phyloP scores from a whole-genome alignment of 2,797 vertebrate genomes.

The Danio kyathit region DNA sequence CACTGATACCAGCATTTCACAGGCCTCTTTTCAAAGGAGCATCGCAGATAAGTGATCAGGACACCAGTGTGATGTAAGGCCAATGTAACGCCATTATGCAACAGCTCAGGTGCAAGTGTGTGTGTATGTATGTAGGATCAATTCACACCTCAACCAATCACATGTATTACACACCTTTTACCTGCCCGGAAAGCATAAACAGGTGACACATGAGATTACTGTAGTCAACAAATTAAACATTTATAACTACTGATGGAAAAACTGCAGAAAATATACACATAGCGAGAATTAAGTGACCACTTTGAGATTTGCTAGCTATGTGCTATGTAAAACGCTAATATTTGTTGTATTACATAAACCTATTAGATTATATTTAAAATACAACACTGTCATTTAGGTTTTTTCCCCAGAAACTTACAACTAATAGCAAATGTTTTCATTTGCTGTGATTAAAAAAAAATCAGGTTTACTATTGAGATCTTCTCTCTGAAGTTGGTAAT shows the following conservation, averaged over 20 bases:
- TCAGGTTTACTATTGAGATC: too few relatives aligned
- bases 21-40: not conserved
- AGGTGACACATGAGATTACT: slow-evolving; percentile 7
- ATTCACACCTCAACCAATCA: slow-evolving; percentile 34
- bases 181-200: slow-evolving; percentile 1
- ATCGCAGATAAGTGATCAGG: slow-evolving; percentile 12
- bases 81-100: slow-evolving; percentile 32
- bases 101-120: slow-evolving; percentile 25
- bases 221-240: slow-evolving; percentile 12
- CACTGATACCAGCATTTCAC: slow-evolving; percentile 11
- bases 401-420: too few relatives aligned
- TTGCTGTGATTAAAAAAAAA: too few relatives aligned
- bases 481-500: too few relatives aligned
- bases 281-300: too few relatives aligned
- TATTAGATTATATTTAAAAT: too few relatives aligned
- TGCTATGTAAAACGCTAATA: too few relatives aligned
- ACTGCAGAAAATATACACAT: too few relatives aligned
- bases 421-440: too few relatives aligned
- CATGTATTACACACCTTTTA: slow-evolving; percentile 24
- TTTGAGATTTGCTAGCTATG: too few relatives aligned
- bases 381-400: too few relatives aligned
- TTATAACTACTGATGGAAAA: not conserved
- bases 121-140: slow-evolving; percentile 14
- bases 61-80: slow-evolving; percentile 42
- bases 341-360: too few relatives aligned